Conservation (phyloP, 2,888 invertebrate genomes). For the Polydrusus tereticollis region DNA sequence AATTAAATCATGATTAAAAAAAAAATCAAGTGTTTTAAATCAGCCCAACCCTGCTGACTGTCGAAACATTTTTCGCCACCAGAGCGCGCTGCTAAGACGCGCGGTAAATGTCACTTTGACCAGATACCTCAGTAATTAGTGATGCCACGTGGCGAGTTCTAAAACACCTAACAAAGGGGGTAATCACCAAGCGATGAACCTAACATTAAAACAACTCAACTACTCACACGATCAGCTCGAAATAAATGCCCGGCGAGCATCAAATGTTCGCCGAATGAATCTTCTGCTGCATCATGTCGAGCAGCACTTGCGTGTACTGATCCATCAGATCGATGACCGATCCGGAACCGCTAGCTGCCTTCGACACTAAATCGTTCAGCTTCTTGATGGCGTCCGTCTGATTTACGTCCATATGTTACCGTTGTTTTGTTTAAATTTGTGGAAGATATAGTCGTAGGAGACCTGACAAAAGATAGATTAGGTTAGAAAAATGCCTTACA, state of each 20-base stretch:
- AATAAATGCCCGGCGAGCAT: conserved; percentile 49
- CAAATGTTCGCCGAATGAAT: conserved; percentile 65
- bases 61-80: no score
- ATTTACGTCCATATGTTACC: conserved; percentile 64
- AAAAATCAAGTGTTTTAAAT: no score
- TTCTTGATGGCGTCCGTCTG: conserved; percentile 70
- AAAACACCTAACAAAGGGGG: no score
- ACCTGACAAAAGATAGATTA: conserved; percentile 32
- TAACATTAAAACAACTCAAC: no score
- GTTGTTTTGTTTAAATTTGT: conserved; percentile 63
- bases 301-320: conserved; percentile 73
- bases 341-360: conserved; percentile 66
- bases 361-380: conserved; percentile 66
- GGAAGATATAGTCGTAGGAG: conserved; percentile 66
- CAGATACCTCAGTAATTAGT: no score
- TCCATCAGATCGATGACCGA: conserved; percentile 73
- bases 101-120: no score
- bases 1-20: no score
- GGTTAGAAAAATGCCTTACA: no score
- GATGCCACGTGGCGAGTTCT: no score
- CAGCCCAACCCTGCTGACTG: no score
- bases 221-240: conserved; percentile 37
- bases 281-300: conserved; percentile 74
- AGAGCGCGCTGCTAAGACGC: no score
- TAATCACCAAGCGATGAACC: no score